phyloP scores from a whole-genome alignment of 2,888 invertebrate species.

The Synergus laeviventris region DNA sequence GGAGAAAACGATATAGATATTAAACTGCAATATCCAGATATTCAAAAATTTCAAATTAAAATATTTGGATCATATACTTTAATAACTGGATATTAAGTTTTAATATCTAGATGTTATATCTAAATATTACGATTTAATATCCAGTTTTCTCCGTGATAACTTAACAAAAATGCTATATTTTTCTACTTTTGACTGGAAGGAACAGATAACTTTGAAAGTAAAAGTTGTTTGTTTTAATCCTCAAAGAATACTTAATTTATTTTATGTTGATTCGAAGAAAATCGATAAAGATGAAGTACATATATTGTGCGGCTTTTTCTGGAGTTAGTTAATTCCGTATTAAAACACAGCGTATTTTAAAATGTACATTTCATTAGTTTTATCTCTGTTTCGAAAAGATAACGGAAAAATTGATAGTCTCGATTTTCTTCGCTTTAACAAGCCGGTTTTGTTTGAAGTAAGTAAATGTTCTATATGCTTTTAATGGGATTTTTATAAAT shows the following conservation, averaged over 20 bases:
- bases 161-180: no score
- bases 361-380: not conserved
- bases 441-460: not conserved
- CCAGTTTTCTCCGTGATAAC: no score
- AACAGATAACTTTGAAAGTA: not conserved
- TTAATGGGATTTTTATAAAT: not conserved
- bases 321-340: slow-evolving; percentile 4
- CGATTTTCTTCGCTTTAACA: not conserved
- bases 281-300: not conserved
- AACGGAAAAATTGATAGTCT: not conserved
- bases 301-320: not conserved
- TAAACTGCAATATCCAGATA: no score
- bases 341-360: not conserved
- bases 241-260: slow-evolving; percentile 6
- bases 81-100: no score
- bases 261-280: not conserved
- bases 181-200: no score
- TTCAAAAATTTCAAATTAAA: no score
- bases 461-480: not conserved
- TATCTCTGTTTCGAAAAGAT: not conserved
- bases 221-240: not conserved
- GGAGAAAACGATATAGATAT: no score
- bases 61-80: no score
- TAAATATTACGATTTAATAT: no score
- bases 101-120: no score